phyloP scores from a whole-genome alignment of 2,797 vertebrate species.

The Poliocrania exsul region DNA sequence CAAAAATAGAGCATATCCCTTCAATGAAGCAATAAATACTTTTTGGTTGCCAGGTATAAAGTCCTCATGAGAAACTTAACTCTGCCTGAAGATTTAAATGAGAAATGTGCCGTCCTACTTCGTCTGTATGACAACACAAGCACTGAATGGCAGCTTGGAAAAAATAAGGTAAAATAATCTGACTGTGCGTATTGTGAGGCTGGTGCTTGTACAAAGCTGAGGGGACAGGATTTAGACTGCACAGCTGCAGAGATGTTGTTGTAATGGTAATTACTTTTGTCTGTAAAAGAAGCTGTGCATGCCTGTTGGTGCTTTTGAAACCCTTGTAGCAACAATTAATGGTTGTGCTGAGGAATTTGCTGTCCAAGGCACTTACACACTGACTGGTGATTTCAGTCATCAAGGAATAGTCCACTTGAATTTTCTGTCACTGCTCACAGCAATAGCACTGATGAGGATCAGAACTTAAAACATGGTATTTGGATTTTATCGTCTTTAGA shows the following conservation, averaged over 20 bases:
- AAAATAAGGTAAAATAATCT: conserved; percentile 86
- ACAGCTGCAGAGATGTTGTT: background rate
- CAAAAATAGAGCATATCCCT: background rate
- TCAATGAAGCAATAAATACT: background rate
- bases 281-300: background rate
- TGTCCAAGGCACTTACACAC: background rate
- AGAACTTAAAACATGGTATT: background rate
- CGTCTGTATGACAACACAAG: conserved; percentile 83
- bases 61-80: conserved; percentile 84
- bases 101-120: conserved; percentile 84
- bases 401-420: background rate
- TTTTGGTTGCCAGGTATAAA: conserved; percentile 83
- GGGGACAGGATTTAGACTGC: background rate
- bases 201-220: background rate
- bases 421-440: background rate
- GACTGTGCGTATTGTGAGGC: background rate
- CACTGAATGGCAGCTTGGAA: conserved; percentile 93
- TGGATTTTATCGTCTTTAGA: background rate
- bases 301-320: background rate
- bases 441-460: background rate
- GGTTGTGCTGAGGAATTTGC: background rate
- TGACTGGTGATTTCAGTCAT: background rate
- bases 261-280: background rate
- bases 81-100: conserved; percentile 82
- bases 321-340: background rate